Evolutionary conservation across 2,888 invertebrate species (phyloP), one percentile per base, ranked within the genome.

Genomic region (Arctia plantaginis): DNA sequence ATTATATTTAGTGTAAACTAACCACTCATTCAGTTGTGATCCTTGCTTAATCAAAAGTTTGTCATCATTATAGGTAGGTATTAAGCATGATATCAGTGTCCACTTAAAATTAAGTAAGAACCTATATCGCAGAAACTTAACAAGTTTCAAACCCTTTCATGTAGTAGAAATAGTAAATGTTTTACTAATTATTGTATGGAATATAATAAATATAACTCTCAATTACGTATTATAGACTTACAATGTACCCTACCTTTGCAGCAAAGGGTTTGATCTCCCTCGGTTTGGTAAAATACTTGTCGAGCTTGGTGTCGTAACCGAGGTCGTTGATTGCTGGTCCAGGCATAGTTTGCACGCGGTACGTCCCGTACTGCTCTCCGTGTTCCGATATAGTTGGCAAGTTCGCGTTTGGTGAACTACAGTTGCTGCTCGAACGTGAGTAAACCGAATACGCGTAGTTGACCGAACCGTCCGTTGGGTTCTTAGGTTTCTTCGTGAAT

Each of bases 321-420:
- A 90, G 83, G 33, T 92, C 91, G 73, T 87, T 88, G 68, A 87
- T 86, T 18, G 83, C 82, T 10, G 87, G 87, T 74, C 78, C 86
- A 51, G 90, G 89, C 59, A 89, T 75, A 0, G 91, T 82, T 64
- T 90, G 90, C n/a, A 92, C 88, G 30, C 93, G 86, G 78, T 94
- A 94, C 27, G 93, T 93, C 72, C 93, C 92, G 77, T 93, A 93
- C 77, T 93, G 93, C 78, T 95, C 95, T 4, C 90, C 90, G 74
- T 95, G 94, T 79, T 95, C 95, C 2, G 95, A 93, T 76, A 95
- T 95, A 3, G 95, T 95, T 1, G 95, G 95, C 82, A 95, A 85
- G 80, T 95, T 94, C 8, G 92, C 92, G 76, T 91, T 94, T 0
- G 95, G 95, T 3, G 95, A 95, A 79, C 95, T 95, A 80, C 94